A percentile compares a stretch with the other conserved stretches of the same genome.
Conservation (phyloP, 2,797 vertebrate genomes). For the Pygocentrus nattereri region DNA sequence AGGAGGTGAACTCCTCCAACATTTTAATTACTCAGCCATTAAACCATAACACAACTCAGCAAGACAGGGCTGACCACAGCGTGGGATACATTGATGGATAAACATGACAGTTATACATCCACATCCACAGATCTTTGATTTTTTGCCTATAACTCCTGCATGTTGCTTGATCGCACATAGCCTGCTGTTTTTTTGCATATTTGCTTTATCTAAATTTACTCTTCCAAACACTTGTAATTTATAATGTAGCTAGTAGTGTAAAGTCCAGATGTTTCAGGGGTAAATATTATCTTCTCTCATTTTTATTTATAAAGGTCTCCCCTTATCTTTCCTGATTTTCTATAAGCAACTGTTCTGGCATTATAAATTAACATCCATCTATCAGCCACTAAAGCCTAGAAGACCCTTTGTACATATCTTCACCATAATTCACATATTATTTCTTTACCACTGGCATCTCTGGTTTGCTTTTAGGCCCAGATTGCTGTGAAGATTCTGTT, state of each 20-base stretch:
- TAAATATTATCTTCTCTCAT: background rate
- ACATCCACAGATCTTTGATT: background rate
- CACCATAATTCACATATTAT: background rate
- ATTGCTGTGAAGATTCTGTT: background rate
- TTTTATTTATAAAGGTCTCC: background rate
- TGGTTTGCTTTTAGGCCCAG: too few relatives aligned
- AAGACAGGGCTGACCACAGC: slow-evolving; percentile 59
- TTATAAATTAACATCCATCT: background rate
- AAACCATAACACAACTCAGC: slow-evolving; percentile 74
- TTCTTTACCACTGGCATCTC: background rate
- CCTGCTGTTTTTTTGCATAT: background rate
- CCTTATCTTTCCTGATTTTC: background rate
- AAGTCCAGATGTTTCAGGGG: background rate
- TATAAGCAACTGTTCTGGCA: background rate
- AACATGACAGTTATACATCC: background rate
- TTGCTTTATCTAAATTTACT: background rate
- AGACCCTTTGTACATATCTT: background rate
- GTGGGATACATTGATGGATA: slow-evolving; percentile 33
- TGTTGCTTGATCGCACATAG: background rate
- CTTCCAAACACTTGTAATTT: background rate
- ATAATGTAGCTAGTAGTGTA: too few relatives aligned
- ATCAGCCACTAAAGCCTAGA: background rate
- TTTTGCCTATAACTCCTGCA: too few relatives aligned
- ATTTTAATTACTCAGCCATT: slow-evolving; percentile 65
- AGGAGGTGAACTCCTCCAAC: slow-evolving; percentile 65